A percentile compares a stretch with the other conserved stretches of the same genome.
Evolutionary conservation across 2,113 vertebrate genomes (phyloP).

Genomic region (Crotophaga sulcirostris): DNA sequence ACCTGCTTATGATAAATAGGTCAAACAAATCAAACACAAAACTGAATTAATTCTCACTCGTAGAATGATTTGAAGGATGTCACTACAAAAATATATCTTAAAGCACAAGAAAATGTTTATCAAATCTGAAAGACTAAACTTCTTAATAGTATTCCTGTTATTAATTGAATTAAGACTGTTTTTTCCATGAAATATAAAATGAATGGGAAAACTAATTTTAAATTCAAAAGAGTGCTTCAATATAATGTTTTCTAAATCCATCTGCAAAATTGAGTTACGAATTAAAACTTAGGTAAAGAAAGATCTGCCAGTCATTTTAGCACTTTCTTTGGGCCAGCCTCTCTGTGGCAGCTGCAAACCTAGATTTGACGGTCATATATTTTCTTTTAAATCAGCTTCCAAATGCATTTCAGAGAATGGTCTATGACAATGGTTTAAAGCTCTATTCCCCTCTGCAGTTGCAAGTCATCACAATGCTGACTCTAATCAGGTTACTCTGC

Average conservation of each 20-base stretch:
- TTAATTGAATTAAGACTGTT: neutral
- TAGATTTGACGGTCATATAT: conserved; percentile 44
- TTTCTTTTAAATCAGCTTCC: conserved; percentile 70
- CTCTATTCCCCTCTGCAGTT: conserved; percentile 73
- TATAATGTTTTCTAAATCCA: conserved; percentile 1
- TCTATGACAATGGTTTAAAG: conserved; percentile 71
- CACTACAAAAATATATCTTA: neutral
- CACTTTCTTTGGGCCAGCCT: neutral
- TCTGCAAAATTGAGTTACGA: conserved; percentile 49
- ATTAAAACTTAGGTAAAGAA: conserved; percentile 42
- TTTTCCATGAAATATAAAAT: neutral
- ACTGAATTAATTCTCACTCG: neutral
- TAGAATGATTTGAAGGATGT: neutral
- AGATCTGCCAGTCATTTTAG: conserved; percentile 12
- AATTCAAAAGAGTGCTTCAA: neutral
- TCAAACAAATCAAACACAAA: neutral
- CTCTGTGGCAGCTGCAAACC: conserved; percentile 58
- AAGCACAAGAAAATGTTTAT: neutral
- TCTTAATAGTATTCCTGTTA: neutral
- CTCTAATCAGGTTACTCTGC: conserved; percentile 83
- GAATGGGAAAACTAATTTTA: neutral
- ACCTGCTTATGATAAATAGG: neutral
- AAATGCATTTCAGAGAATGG: conserved; percentile 70
- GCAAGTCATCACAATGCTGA: conserved; percentile 79
- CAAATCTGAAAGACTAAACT: neutral